Conservation (phyloP, 2,113 vertebrate genomes). For the Penelope pileata region DNA sequence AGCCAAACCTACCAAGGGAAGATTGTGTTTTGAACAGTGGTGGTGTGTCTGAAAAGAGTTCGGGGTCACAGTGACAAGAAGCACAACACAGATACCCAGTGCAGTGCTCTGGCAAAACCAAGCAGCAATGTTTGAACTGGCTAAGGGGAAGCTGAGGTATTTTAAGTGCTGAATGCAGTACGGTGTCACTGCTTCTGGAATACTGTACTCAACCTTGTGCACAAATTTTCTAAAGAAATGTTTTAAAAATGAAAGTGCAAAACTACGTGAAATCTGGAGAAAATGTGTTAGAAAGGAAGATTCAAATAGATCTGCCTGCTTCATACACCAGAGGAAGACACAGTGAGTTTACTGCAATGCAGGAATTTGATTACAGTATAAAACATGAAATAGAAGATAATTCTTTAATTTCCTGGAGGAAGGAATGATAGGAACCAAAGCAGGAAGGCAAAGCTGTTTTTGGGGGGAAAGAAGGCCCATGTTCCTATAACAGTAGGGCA, state of each 20-base stretch:
- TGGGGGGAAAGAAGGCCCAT: neutral
- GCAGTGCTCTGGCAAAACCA: neutral
- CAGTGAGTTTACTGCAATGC: neutral
- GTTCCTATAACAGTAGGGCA: neutral
- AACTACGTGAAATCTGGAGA: neutral
- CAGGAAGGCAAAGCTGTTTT: neutral
- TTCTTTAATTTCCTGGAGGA: constrained; percentile 9
- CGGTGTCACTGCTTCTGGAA: neutral
- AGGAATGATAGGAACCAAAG: neutral
- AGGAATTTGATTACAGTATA: neutral
- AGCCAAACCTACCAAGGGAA: neutral
- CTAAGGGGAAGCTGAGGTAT: neutral
- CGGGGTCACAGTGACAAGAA: neutral
- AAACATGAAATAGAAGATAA: neutral
- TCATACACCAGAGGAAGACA: neutral
- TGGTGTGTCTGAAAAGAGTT: neutral
- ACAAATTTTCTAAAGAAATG: neutral
- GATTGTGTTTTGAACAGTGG: neutral
- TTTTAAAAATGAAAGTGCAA: neutral
- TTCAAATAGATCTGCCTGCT: neutral
- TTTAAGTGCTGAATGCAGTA: neutral
- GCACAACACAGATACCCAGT: neutral
- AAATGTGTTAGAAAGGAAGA: neutral
- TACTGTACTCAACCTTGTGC: neutral
- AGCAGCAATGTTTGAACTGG: neutral